Evolutionary conservation across 2,888 invertebrate genomes (phyloP), one percentile per base, ranked within the genome.

Genomic region (Germaria angustata): DNA sequence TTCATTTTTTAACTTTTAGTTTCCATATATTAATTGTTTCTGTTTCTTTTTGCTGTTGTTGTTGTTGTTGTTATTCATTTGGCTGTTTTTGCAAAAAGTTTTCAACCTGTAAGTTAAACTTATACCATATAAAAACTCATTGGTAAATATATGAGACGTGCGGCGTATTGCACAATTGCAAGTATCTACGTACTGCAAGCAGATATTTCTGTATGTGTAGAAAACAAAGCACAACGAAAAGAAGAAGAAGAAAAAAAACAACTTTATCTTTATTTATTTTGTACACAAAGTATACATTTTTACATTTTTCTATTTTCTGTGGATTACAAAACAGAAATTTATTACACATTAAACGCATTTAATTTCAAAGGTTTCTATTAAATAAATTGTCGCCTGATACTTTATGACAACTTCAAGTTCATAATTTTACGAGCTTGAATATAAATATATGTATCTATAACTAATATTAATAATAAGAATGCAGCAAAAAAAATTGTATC

Each of bases 341-440:
- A 77, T 61, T 68, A 61, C 68, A 68, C 22, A 55, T 71, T 65
- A 65, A 68, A 59, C 49, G 32, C 71, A 71, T 71, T 78, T 46
- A 71, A 78, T 71, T 71, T 71, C 22, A 78, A 65, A 65, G 71
- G 44, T 78, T 78, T 78, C 76, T 66, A 68, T 57, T 78, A 49
- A 63, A 78, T 71, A 57, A 63, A 78, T 55, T 71, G 39, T 71
- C 55, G 53, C 65, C 63, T 57, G 39, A 76, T 76, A 39, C 46
- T 78, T 78, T 78, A 78, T 65, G 78, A 41, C 78, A 72, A 49
- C 32, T 65, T 71, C 63, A 78, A 65, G 71, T 71, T 63, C 71
- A 78, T 78, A 65, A 55, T 57, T 71, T 63, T 44, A 73, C 22
- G 53, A 73, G 44, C 63, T 41, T 34, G 24, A 20, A 65, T 44